Evolutionary conservation across 2,797 vertebrate genomes (phyloP).

Genomic region (Chiroxiphia lanceolata): DNA sequence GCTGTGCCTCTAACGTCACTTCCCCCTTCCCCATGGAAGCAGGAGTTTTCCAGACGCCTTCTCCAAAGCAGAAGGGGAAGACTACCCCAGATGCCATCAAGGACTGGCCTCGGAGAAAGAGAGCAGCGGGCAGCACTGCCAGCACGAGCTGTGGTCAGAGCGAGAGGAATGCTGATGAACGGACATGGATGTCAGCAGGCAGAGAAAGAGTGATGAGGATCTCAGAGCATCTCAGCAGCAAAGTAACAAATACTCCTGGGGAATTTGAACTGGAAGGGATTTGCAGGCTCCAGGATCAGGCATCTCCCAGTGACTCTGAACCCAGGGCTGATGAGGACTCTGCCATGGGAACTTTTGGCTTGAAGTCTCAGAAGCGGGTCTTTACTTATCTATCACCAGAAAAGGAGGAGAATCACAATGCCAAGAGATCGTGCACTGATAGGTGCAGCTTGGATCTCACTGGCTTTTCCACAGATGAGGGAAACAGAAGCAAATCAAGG

Average conservation of each 20-base stretch:
- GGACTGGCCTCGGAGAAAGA: conserved; percentile 92
- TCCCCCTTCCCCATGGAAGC: conserved; percentile 77
- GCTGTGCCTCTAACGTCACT: conserved; percentile 66
- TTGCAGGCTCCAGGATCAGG: conserved; percentile 76
- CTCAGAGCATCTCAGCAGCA: neutral
- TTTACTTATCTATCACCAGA: neutral
- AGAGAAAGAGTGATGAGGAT: neutral
- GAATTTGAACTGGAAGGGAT: conserved; percentile 90
- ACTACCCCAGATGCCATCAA: conserved; percentile 87
- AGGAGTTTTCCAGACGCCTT: conserved; percentile 82
- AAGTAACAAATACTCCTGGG: conserved; percentile 56
- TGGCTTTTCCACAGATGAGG: conserved; percentile 51
- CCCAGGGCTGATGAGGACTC: conserved; percentile 30
- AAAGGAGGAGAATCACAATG: neutral
- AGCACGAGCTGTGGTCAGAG: neutral
- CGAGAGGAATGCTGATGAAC: conserved; percentile 57
- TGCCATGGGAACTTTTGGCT: conserved; percentile 26
- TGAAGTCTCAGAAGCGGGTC: conserved; percentile 69
- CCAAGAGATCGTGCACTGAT: conserved; percentile 53
- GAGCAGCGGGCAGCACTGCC: conserved; percentile 69
- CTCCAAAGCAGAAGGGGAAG: conserved; percentile 86
- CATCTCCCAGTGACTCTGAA: conserved; percentile 55
- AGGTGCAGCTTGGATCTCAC: neutral
- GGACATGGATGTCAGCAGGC: conserved; percentile 17
- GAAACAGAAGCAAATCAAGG: neutral